Conservation (phyloP, 2,113 vertebrate species). For the Hoplias malabaricus region DNA sequence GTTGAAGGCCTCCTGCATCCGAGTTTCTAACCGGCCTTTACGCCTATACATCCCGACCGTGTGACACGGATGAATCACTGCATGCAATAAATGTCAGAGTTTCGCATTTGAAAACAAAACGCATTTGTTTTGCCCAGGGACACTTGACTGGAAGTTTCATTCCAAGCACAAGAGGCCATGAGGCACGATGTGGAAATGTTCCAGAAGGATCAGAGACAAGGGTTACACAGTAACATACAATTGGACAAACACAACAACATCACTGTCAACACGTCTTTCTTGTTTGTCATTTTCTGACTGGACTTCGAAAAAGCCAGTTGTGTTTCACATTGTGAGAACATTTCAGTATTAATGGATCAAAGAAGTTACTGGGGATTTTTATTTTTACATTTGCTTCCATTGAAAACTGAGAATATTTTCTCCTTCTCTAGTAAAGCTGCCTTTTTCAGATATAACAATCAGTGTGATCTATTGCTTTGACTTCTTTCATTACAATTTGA, state of each 20-base stretch:
- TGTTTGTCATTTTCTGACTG: no score
- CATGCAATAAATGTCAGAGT: slow-evolving; percentile 70
- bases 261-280: no score
- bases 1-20: slow-evolving; percentile 69
- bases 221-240: slow-evolving; percentile 17
- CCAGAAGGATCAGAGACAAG: slow-evolving; percentile 10
- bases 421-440: no score
- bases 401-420: no score
- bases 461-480: slow-evolving; percentile 24
- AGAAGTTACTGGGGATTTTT: no score
- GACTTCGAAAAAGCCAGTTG: no score
- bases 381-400: no score
- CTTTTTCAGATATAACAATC: no score
- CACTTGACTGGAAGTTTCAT: slow-evolving; percentile 34
- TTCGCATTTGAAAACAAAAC: slow-evolving; percentile 68
- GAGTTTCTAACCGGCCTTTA: slow-evolving; percentile 66
- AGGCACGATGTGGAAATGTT: slow-evolving; percentile 22
- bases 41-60: slow-evolving; percentile 67
- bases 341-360: no score
- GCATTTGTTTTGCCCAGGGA: slow-evolving; percentile 64
- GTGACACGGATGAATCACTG: slow-evolving; percentile 70
- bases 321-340: no score
- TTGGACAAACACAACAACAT: no score
- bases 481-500: no score
- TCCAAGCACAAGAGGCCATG: slow-evolving; percentile 27